These are phyloP conservation scores for Megastigmus dorsalis DNA, from an alignment of 2,888 invertebrate genomes.

Conservation along the genomic window DNA sequence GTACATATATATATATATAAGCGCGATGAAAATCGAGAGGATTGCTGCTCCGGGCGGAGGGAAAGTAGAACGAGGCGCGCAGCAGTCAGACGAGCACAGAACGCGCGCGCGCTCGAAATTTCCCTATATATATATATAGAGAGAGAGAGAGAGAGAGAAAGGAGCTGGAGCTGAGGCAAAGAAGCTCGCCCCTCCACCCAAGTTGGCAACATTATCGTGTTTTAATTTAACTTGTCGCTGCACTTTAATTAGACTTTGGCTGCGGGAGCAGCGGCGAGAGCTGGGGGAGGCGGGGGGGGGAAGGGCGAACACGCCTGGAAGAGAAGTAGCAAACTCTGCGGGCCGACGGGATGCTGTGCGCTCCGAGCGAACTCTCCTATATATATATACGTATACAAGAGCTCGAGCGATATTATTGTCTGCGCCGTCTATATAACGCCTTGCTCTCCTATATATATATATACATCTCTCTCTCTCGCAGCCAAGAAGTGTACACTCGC, in stretches of 20 bases:
- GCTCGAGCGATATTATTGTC: too few species aligned
- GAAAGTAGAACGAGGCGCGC: constrained; percentile 52
- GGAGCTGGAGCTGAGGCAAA: too few species aligned
- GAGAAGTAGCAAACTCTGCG: constrained; percentile 8
- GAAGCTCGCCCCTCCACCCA: too few species aligned
- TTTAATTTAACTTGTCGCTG: constrained; percentile 74
- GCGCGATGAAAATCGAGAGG: constrained; percentile 19
- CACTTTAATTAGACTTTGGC: constrained; percentile 73
- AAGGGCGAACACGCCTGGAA: background rate
- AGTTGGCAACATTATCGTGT: constrained; percentile 71
- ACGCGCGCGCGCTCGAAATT: constrained; percentile 20
- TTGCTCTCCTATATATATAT: too few species aligned
- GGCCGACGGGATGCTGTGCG: too few species aligned
- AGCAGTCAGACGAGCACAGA: constrained; percentile 39
- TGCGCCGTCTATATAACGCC: too few species aligned
- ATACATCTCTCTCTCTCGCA: too few species aligned
- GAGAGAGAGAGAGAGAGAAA: too few species aligned
- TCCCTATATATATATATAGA: too few species aligned
- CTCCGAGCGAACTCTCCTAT: too few species aligned
- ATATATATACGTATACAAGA: too few species aligned
- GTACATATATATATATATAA: too few species aligned
- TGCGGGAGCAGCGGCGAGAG: constrained; percentile 38
- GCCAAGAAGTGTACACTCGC: background rate
- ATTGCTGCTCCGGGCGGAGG: constrained; percentile 8
- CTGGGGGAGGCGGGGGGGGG: background rate